These are phyloP conservation scores for Lagocephalus sceleratus DNA, from an alignment of 2,797 vertebrate genomes.

Conservation along the genomic window DNA sequence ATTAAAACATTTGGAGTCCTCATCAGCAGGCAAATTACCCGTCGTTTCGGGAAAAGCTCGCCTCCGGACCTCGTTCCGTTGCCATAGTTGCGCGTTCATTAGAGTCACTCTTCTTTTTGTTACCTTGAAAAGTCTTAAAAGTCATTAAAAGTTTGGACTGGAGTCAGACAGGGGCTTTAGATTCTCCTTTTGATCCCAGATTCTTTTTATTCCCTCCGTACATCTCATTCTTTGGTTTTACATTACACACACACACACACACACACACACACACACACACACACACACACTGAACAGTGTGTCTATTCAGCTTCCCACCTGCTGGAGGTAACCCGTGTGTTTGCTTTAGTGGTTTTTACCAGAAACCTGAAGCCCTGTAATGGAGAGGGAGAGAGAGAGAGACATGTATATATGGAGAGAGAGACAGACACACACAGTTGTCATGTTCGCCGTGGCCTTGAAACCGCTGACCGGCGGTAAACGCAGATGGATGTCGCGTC, in stretches of 20 bases:
- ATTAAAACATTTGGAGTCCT: too few relatives aligned
- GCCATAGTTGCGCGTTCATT: background rate
- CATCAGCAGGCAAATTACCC: too few relatives aligned
- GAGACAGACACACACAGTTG: too few relatives aligned
- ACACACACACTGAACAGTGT: constrained; percentile 63
- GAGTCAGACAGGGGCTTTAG: background rate
- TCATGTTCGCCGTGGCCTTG: too few relatives aligned
- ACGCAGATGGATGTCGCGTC: too few relatives aligned
- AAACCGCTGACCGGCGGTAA: too few relatives aligned
- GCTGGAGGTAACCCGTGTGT: constrained; percentile 70
- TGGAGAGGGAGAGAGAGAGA: background rate
- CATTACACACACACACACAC: constrained; percentile 29
- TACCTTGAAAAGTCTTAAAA: background rate
- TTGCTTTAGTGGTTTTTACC: constrained; percentile 78
- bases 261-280: constrained; percentile 17
- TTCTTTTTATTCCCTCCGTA: constrained; percentile 13
- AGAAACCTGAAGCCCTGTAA: constrained; percentile 70
- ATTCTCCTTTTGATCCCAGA: constrained; percentile 16
- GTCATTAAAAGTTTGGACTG: background rate
- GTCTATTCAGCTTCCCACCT: constrained; percentile 80
- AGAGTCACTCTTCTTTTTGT: background rate
- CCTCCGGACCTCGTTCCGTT: background rate
- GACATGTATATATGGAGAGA: too few relatives aligned
- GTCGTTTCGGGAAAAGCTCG: too few relatives aligned
- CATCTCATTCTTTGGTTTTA: constrained; percentile 29